Base-by-base conservation (phyloP, 1,140 invertebrate species). In the Diorhabda sublineata region DNA sequence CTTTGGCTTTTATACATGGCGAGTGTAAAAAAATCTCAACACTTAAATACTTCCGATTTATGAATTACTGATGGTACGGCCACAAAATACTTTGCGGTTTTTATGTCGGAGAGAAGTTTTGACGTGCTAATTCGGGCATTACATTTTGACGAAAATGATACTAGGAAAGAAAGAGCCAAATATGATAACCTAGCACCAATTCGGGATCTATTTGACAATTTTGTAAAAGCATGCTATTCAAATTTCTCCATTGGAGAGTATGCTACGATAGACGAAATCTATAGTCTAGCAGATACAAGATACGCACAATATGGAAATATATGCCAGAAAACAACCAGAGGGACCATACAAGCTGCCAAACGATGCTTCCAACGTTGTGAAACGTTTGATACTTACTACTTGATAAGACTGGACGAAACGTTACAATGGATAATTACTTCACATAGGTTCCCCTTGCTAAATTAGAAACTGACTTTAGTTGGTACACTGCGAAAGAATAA, bases 1-100 rank as follows among this genome's bases (percentile, higher is more conserved):
- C 41, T 86, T 73, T 84, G 83, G 45, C 78, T 85, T 68, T 72
- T 85, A 58, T 85, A 85, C 73, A 75, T 83, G 57, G 78, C 80
- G 69, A 83, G 85, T 3, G 79, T 84, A 70, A 78, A 81, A 72
- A 80, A 83, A 66, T 75, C 81, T 8, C 26, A 61, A n/a, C 60
- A 61, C 78, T 78, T 82, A 63, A 82, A 83, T 73, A 75, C 79
- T 9, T 75, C 75, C 68, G 84, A 86, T 71, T 77, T 85, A 65
- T 61, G 60, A 3, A 61, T n/a, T 42, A 42, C 60, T 4, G 79
- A 81, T 69, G 81, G 83, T 44, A 82, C 73, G 70, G 83, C 82
- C 8, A 71, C 82, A 59, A 73, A 81, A 59, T 81, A 81, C 11
- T 69, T 69, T 47, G 62, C 61, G 4, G 47, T 56, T 26, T 42